These are phyloP conservation scores for Philaenus spumarius DNA, from an alignment of 1,140 invertebrate species.

Conservation along the genomic window DNA sequence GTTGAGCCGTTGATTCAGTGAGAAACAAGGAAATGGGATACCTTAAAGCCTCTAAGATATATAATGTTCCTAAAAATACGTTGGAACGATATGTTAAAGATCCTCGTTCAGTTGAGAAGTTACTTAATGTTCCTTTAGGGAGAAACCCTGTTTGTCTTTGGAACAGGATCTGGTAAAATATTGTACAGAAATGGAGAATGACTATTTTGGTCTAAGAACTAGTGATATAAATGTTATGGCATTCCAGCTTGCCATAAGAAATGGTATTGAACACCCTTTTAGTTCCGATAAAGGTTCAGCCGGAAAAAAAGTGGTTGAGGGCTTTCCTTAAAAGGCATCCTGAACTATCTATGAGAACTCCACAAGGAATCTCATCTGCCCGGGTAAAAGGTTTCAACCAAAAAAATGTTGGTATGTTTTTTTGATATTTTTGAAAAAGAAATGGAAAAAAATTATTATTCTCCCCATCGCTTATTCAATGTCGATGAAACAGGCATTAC, in stretches of 20 bases:
- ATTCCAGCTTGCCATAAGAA: conserved; percentile 3
- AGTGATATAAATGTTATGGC: conserved; percentile 1
- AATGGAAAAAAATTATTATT: conserved; percentile 16
- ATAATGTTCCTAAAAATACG: conserved; percentile 29
- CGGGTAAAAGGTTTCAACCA: conserved; percentile 40
- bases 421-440: conserved; percentile 32
- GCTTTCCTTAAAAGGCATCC: conserved; percentile 38
- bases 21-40: conserved; percentile 25
- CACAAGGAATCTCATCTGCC: conserved; percentile 38
- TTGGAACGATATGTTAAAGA: conserved; percentile 12
- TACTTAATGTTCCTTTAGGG: neutral
- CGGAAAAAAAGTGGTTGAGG: conserved; percentile 32
- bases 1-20: conserved; percentile 21
- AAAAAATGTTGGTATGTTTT: conserved; percentile 34
- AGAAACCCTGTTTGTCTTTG: neutral
- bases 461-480: conserved; percentile 34
- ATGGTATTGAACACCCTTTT: conserved; percentile 6
- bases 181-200: conserved; percentile 2
- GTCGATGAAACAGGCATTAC: conserved; percentile 37
- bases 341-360: conserved; percentile 35
- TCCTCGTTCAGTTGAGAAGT: neutral
- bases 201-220: conserved; percentile 4
- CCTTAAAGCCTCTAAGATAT: conserved; percentile 28
- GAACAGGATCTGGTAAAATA: conserved; percentile 1
- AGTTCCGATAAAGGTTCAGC: conserved; percentile 21